Evolutionary conservation across 2,113 vertebrate genomes (phyloP), one percentile per base, ranked within the genome.

Genomic region (Oenanthe melanoleuca): DNA sequence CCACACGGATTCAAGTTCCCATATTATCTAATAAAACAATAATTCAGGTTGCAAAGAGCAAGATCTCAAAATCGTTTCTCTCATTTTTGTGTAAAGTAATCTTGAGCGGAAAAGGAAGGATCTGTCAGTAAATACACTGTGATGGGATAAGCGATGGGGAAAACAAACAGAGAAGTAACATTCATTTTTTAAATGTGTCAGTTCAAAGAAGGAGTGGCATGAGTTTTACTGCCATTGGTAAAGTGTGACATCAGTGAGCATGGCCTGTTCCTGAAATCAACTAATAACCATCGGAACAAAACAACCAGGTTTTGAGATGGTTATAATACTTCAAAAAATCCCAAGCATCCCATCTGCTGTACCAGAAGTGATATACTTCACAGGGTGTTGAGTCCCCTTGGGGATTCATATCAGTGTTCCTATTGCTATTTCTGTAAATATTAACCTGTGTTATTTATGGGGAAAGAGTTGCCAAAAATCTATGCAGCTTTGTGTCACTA

Each of bases 91-190:
- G 28, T 34, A 37, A 85, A 65, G 24, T 61, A 72, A 65, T 53
- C 77, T 69, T 72, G n/a, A 49, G 23, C n/a, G 19, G 50, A 72
- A 88, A 89, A 73, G 38, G 49, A 93, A 88, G 21, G n/a, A 74
- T 20, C 1, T 1, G 22, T 60, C 40, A 57, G 18, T 24, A 69
- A 82, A 84, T 2, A 77, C 24, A 45, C 26, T 42, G 40, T 42
- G 40, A 42, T 42, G 40, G 14, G 40, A 13, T 9, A 95, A 28
- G 22, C 34, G 63, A 31, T 2, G 5, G 7, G 19, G 44, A 66
- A 89, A 91, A 60, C 5, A 86, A 57, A 24, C 20, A 69, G n/a
- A 69, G n/a, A 63, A 47, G 20, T 38, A 78, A 44, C 8, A 50
- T 42, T 26, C 71, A 31, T 50, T 75, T 95, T 75, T 73, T 4